These are phyloP conservation scores for Rhinolophus ferrumequinum DNA, from an alignment of 2,113 vertebrate genomes.

Conservation along the genomic window DNA sequence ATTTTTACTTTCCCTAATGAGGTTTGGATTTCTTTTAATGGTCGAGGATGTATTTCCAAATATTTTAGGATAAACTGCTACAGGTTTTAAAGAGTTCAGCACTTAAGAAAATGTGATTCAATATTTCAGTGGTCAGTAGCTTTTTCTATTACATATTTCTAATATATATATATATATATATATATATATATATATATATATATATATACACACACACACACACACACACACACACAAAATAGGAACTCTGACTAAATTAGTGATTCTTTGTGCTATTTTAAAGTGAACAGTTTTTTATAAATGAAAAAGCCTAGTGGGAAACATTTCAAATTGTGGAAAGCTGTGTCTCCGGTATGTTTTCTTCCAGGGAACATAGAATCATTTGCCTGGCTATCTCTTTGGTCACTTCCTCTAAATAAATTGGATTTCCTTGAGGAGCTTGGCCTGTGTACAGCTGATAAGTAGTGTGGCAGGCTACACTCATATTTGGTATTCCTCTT, in stretches of 20 bases:
- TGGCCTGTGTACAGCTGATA: conserved; percentile 64
- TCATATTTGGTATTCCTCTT: conserved; percentile 28
- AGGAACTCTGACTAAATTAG: neutral
- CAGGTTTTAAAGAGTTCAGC: neutral
- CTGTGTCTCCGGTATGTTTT: neutral
- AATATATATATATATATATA: too few relatives aligned
- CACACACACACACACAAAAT: too few relatives aligned
- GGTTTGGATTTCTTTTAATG: neutral
- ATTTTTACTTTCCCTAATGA: neutral
- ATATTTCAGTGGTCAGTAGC: neutral
- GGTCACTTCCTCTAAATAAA: conserved; percentile 67
- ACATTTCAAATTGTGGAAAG: neutral
- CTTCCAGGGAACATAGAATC: neutral
- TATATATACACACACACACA: too few relatives aligned
- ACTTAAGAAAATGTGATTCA: neutral
- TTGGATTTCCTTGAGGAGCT: conserved; percentile 60
- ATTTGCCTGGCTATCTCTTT: conserved; percentile 48
- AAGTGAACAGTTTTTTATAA: neutral
- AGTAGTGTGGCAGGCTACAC: neutral
- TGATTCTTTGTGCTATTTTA: neutral
- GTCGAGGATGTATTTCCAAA: neutral
- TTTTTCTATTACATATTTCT: neutral
- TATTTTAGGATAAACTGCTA: neutral
- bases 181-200: too few relatives aligned
- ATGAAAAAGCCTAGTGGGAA: neutral